Percentiles rank a stretch among this genome's conserved stretches.
phyloP scores from a whole-genome alignment of 2,888 invertebrate species.

The Andrena bucephala region DNA sequence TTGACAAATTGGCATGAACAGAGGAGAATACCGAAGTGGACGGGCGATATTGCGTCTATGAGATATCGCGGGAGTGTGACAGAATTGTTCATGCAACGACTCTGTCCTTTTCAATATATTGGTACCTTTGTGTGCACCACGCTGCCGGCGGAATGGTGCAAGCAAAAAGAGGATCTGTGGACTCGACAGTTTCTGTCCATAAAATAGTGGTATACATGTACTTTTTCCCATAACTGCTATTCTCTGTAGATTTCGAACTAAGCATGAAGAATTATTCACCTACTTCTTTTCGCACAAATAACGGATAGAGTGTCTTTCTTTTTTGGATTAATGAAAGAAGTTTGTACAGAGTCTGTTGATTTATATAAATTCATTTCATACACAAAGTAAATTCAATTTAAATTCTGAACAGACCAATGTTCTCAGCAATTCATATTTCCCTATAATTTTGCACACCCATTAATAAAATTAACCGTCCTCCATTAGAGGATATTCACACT shows the following conservation, averaged over 20 bases:
- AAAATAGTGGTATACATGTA: background rate
- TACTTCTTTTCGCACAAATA: too few relatives aligned
- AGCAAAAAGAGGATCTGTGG: background rate
- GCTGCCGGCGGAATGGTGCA: background rate
- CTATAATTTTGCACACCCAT: too few relatives aligned
- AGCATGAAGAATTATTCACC: background rate
- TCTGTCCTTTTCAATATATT: constrained; percentile 21
- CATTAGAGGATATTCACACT: too few relatives aligned
- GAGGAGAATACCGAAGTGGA: constrained; percentile 43
- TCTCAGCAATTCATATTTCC: too few relatives aligned
- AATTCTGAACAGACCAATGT: too few relatives aligned
- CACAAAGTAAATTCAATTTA: too few relatives aligned
- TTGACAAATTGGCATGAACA: constrained; percentile 52
- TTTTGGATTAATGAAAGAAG: too few relatives aligned
- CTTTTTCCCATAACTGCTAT: background rate
- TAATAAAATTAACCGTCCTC: too few relatives aligned
- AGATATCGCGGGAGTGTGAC: constrained; percentile 33
- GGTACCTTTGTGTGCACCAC: background rate
- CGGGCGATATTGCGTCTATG: constrained; percentile 35
- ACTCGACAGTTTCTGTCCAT: constrained; percentile 11
- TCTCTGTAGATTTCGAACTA: background rate
- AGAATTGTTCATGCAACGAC: constrained; percentile 32
- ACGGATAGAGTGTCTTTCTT: too few relatives aligned
- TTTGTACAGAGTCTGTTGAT: too few relatives aligned
- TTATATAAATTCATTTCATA: too few relatives aligned